phyloP scores from a whole-genome alignment of 2,797 vertebrate genomes.

The Nothura maculosa region DNA sequence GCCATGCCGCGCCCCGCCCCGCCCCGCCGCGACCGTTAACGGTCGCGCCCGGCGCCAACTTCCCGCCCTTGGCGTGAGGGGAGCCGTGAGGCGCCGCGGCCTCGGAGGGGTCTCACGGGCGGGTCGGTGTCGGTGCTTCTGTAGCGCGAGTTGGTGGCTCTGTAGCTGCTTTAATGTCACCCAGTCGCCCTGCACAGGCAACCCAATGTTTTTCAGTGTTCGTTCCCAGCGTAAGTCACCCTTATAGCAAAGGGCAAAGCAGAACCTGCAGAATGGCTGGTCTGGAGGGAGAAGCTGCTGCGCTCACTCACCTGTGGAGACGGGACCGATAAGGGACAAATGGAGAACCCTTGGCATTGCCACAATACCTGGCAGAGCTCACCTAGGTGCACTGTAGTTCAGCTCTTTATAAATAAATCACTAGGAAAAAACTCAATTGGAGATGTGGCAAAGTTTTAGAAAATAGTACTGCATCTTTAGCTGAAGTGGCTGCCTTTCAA shows the following conservation, averaged over 20 bases:
- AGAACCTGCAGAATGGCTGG: neutral
- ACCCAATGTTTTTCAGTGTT: neutral
- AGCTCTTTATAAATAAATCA: rapidly evolving
- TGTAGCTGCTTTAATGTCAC: too few relatives aligned
- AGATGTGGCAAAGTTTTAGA: neutral
- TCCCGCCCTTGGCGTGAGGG: too few relatives aligned
- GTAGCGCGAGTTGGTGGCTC: too few relatives aligned
- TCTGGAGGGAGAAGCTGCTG: neutral
- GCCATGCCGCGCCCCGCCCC: too few relatives aligned
- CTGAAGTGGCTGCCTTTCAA: neutral
- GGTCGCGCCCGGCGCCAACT: too few relatives aligned
- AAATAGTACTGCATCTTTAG: rapidly evolving
- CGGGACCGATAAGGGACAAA: neutral
- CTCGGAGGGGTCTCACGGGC: too few relatives aligned
- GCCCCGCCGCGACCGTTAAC: too few relatives aligned
- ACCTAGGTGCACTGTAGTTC: rapidly evolving
- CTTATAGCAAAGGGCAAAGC: neutral
- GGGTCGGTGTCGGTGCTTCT: too few relatives aligned
- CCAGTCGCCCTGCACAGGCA: neutral
- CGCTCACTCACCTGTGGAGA: neutral
- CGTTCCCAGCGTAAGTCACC: neutral
- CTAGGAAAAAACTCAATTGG: rapidly evolving
- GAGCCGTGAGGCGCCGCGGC: too few relatives aligned
- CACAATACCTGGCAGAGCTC: rapidly evolving
- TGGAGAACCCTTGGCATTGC: neutral